Percentiles rank a stretch among this genome's conserved stretches.
These are phyloP conservation scores for Schizopygopsis malacanthus DNA, from an alignment of 2,797 vertebrate genomes.

Conservation along the genomic window DNA sequence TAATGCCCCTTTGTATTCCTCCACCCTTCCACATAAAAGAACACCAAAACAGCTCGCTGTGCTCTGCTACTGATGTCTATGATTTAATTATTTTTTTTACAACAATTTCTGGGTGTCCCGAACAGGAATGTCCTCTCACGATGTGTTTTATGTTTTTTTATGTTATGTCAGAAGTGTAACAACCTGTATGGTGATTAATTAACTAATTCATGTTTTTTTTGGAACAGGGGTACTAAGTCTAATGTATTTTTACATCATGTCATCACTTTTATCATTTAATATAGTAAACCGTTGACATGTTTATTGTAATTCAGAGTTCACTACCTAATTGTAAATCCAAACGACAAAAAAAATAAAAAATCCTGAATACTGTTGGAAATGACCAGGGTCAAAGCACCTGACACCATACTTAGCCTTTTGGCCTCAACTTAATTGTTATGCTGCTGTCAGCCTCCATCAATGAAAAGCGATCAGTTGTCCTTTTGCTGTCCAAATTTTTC, in stretches of 20 bases:
- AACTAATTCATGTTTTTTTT: neutral
- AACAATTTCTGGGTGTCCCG: neutral
- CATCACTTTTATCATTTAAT: conserved; percentile 12
- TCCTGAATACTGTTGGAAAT: neutral
- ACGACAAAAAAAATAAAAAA: neutral
- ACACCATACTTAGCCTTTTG: conserved; percentile 32
- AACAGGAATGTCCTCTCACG: neutral
- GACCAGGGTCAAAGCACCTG: neutral
- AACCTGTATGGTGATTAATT: conserved; percentile 13
- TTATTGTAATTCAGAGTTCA: conserved; percentile 15
- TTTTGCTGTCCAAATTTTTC: conserved; percentile 17
- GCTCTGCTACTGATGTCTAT: conserved; percentile 30
- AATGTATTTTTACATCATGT: conserved; percentile 2
- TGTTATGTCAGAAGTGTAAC: conserved; percentile 22
- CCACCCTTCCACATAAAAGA: conserved; percentile 42
- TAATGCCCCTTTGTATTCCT: conserved; percentile 42
- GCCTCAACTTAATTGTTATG: conserved; percentile 35
- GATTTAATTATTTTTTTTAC: conserved; percentile 10
- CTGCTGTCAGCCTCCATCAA: conserved; percentile 42
- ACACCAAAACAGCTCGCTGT: conserved; percentile 33
- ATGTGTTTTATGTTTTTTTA: conserved; percentile 19
- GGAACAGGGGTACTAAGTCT: conserved; percentile 2
- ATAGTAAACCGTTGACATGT: neutral
- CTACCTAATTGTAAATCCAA: conserved; percentile 5
- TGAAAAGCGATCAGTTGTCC: conserved; percentile 20